These are phyloP conservation scores for Hypotaenidia okinawae DNA, from an alignment of 2,797 vertebrate genomes.

Conservation along the genomic window DNA sequence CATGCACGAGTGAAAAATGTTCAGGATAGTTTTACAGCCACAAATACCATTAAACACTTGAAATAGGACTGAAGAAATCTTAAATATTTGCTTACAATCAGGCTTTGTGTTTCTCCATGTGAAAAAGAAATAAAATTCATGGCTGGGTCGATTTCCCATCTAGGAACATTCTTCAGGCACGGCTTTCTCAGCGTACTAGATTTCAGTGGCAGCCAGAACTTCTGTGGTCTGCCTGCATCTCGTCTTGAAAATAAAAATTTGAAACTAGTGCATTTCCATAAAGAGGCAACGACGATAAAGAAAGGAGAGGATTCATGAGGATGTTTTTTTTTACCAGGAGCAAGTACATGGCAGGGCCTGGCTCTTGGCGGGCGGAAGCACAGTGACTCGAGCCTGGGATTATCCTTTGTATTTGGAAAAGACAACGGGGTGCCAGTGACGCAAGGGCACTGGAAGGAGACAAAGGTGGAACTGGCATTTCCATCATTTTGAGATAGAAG, in stretches of 20 bases:
- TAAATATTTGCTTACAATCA: background rate
- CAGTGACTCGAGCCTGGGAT: background rate
- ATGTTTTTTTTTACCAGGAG: background rate
- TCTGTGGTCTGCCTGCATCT: background rate
- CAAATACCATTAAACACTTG: background rate
- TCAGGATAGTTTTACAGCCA: background rate
- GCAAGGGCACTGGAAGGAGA: slow-evolving; percentile 60
- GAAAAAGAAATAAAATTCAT: background rate
- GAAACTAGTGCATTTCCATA: background rate
- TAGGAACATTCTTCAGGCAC: background rate
- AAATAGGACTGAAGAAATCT: background rate
- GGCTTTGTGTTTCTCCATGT: background rate
- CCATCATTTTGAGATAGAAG: slow-evolving; percentile 62
- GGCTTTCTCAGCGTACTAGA: background rate
- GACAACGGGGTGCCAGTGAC: slow-evolving; percentile 35
- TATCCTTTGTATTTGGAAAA: slow-evolving; percentile 38
- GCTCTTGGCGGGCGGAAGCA: background rate
- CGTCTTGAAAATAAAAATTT: background rate
- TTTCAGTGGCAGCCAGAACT: background rate
- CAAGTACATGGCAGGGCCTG: background rate
- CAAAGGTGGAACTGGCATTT: slow-evolving; percentile 60
- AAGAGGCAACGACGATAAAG: background rate
- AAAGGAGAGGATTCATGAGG: background rate
- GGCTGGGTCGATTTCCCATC: background rate
- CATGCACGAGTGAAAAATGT: background rate